Evolutionary conservation across 1,140 invertebrate species (phyloP), one percentile per base, ranked within the genome.

Genomic region (Nasonia vitripennis): DNA sequence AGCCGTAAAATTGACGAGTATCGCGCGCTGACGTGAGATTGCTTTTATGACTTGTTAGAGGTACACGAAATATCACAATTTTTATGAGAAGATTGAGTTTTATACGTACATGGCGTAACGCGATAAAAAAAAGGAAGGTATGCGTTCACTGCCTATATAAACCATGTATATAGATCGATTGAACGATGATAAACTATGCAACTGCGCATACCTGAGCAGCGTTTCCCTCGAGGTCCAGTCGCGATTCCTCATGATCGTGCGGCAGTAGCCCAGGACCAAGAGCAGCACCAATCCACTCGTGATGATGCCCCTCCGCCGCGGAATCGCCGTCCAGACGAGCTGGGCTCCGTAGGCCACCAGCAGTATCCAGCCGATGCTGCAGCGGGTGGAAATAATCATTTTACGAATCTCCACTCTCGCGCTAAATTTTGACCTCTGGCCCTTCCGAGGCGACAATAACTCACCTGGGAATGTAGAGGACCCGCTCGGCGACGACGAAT

Each of bases 401-500:
- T 37, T 6, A 37, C 4, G 27, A 37, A 37, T 37, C 5, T 37
- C 34, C 34, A 6, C 34, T 4, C 34, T 37, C 3, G 34, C 34
- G 34, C 34, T 37, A 37, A 3, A 37, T 37, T 37, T 37, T 37
- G 3, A 37, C 34, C 34, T 37, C 34, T 37, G 34, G 5, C 4
- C 34, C 5, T 37, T 37, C 3, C 2, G 4, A 74, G 2, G 2
- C 41, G 9, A 14, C 4, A 77, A 27, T 27, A 78, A 86, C 83
- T 94, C 94, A 97, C 96, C 97, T 98, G 45, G 97, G 97, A 89
- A 97, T 96, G 91, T 98, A 98, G 1, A 98, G 94, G n/a, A 98
- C 95, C 89, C 98, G 94, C 92, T 98, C 98, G 10, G 98, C 98
- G 1, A 98, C 95, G 2, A 98, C 97, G 91, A 98, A 98, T 20